Percentiles rank a stretch among this genome's conserved stretches.
Evolutionary conservation across 92 coral and sea anemone species (phyloP).

Genomic region (Epizoanthus scotinus): DNA sequence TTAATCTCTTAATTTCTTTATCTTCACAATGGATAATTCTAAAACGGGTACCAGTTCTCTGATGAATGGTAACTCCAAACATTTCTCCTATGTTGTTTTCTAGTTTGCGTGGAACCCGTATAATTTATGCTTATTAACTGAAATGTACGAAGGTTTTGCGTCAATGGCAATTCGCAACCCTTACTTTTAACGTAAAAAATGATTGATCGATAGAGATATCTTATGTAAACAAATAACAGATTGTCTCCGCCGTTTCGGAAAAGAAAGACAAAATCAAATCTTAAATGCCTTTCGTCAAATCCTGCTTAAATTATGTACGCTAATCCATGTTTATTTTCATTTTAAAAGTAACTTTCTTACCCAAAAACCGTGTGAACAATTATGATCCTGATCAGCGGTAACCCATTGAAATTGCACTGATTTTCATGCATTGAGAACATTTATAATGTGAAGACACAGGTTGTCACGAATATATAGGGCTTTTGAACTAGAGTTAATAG

Average conservation of each 20-base stretch:
- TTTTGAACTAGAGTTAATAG: slow-evolving; percentile 1
- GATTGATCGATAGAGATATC: not conserved
- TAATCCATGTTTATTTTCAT: not conserved
- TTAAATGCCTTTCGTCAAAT: not conserved
- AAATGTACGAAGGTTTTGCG: not conserved
- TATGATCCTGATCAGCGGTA: not conserved
- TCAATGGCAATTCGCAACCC: not conserved
- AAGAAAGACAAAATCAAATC: not conserved
- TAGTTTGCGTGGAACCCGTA: not conserved
- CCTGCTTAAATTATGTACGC: not conserved
- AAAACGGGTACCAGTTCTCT: slow-evolving; percentile 11
- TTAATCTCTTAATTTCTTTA: slow-evolving; percentile 7
- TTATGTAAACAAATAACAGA: not conserved
- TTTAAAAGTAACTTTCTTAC: not conserved
- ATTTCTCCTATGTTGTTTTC: not conserved
- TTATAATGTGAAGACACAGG: not conserved
- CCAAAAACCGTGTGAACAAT: not conserved
- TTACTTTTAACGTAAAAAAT: not conserved
- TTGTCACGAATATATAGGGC: not conserved
- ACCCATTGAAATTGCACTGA: not conserved
- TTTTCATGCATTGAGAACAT: not conserved
- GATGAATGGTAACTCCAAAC: not conserved
- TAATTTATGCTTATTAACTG: not conserved
- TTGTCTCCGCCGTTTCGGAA: no score
- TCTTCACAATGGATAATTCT: not conserved